Conservation (phyloP, 2,113 vertebrate species). For the Amia ocellicauda region DNA sequence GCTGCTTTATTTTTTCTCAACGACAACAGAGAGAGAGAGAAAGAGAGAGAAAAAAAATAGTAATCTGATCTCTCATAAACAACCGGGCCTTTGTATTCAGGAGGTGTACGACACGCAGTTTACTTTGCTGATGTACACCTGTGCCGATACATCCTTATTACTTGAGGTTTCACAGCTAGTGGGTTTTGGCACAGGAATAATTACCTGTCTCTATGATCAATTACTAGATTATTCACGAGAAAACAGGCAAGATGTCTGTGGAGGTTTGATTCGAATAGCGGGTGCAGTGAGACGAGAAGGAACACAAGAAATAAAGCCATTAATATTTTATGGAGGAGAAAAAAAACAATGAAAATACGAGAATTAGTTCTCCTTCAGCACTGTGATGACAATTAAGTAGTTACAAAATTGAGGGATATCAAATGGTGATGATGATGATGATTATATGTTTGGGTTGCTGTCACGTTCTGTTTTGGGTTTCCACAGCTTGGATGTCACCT, state of each 20-base stretch:
- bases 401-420: no score
- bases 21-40: no score
- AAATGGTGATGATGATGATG: no score
- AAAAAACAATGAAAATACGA: no score
- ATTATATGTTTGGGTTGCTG: no score
- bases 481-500: no score
- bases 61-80: neutral
- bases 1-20: no score
- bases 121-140: conserved; percentile 35
- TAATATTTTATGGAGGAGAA: neutral
- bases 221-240: conserved; percentile 71
- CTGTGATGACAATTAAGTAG: no score
- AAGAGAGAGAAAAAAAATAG: no score
- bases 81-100: neutral
- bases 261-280: conserved; percentile 25
- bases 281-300: conserved; percentile 25
- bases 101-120: neutral
- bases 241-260: conserved; percentile 53
- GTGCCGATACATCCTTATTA: conserved; percentile 52
- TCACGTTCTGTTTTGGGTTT: no score
- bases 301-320: no score
- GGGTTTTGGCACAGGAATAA: conserved; percentile 63
- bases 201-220: conserved; percentile 75
- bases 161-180: conserved; percentile 54
- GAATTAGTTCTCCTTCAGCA: no score